Evolutionary conservation across 2,113 vertebrate genomes (phyloP).

Genomic region (Excalfactoria chinensis): DNA sequence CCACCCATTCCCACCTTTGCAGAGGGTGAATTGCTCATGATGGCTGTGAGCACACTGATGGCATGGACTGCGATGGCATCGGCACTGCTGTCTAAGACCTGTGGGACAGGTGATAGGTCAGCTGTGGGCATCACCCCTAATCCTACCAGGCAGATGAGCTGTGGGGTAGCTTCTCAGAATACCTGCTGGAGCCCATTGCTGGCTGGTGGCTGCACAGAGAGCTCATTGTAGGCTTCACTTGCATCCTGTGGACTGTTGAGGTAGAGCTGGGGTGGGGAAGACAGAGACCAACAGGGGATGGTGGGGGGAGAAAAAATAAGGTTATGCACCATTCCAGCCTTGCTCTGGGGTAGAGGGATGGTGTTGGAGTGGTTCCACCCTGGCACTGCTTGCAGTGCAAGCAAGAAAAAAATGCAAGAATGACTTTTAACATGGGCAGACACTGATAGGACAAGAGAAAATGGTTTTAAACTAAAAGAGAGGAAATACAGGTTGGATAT

Average conservation of each 20-base stretch:
- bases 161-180: background rate
- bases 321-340: background rate
- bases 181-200: conserved; percentile 24
- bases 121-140: background rate
- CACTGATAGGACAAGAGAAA: background rate
- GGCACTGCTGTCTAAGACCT: conserved; percentile 83
- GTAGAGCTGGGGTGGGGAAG: conserved; percentile 84
- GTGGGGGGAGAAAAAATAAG: no score
- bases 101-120: background rate
- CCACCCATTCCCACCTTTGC: conserved; percentile 87
- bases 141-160: background rate
- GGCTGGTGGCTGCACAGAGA: conserved; percentile 39
- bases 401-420: background rate
- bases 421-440: background rate
- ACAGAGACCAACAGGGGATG: background rate
- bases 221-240: conserved; percentile 79
- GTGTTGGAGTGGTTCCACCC: background rate
- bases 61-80: conserved; percentile 94
- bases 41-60: conserved; percentile 89
- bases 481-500: background rate
- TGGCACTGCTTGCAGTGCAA: rapidly evolving
- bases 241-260: conserved; percentile 82
- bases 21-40: conserved; percentile 93
- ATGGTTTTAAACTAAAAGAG: background rate
- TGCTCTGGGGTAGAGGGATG: background rate